A percentile compares a stretch with the other conserved stretches of the same genome.
Conservation (phyloP, 1,140 invertebrate genomes). For the Pissodes strobi region DNA sequence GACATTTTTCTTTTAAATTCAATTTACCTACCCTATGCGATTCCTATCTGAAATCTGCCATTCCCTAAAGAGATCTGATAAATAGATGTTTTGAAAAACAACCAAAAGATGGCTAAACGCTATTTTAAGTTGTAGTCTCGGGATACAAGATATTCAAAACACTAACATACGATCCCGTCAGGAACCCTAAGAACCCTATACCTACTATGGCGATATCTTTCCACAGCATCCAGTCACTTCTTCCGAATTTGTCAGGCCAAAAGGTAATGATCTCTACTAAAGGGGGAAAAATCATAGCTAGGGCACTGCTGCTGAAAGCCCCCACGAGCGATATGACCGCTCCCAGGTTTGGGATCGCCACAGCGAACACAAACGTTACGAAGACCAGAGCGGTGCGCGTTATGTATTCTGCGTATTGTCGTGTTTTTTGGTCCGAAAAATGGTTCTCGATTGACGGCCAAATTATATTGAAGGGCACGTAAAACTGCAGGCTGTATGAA, state of each 20-base stretch:
- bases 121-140: constrained; percentile 30
- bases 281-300: constrained; percentile 90
- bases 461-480: constrained; percentile 88
- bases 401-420: constrained; percentile 68
- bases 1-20: too few relatives aligned
- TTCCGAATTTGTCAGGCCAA: constrained; percentile 68
- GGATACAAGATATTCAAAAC: constrained; percentile 66
- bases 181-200: constrained; percentile 76
- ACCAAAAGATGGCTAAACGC: background rate
- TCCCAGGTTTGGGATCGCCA: constrained; percentile 83
- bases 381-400: constrained; percentile 73
- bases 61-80: background rate
- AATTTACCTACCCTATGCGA: too few relatives aligned
- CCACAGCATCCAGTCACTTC: constrained; percentile 66
- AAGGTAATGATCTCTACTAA: constrained; percentile 86
- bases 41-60: background rate
- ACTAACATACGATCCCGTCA: constrained; percentile 79
- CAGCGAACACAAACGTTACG: constrained; percentile 81
- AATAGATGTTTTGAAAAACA: too few relatives aligned
- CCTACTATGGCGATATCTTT: constrained; percentile 74
- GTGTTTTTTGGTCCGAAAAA: constrained; percentile 63
- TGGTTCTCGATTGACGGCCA: constrained; percentile 73
- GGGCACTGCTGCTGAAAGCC: constrained; percentile 83
- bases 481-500: constrained; percentile 88
- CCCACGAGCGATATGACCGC: constrained; percentile 90